Evolutionary conservation across 2,888 invertebrate species (phyloP), one percentile per base, ranked within the genome.

Genomic region (Galeruca laticollis): DNA sequence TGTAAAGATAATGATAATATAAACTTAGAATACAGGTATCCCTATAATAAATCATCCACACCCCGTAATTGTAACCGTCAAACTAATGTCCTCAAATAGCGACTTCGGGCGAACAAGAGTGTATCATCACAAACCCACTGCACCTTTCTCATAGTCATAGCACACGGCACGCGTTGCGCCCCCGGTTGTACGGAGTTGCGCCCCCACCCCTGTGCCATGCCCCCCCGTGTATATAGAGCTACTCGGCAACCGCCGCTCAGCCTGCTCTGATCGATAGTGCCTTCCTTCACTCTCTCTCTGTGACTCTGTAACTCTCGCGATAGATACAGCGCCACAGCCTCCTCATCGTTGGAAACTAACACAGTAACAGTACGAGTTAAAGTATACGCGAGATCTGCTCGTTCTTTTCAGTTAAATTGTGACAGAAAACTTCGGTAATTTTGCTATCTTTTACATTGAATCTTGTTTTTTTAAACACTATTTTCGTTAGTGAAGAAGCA

Each of bases 191-290:
- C 31, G 11, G 54, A 56, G 56, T 31, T 56, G 15, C 56, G 15
- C 33, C 31, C 56, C 31, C 56, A 13, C 18, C 35, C 56, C 35
- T 57, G 56, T 57, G 56, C 56, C 56, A 18, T 57, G 56, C 35
- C 56, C 47, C 26, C 47, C 56, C 56, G 56, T 35, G 56, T 57
- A 35, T 57, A 57, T 33, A 57, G 56, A 57, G 56, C 56, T 57
- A 54, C 54, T 54, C 54, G 54, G 31, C 31, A 54, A 54, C 54
- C 54, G 54, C 54, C 54, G 54, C 54, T 54, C 54, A 54, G 54
- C 54, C 54, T 35, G 43, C 54, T 54, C 31, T 64, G 56, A 64
- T 64, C 64, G 43, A 64, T 64, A 64, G 64, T 64, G 43, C 49
- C 49, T 61, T 57, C 35, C 35, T 57, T 35, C 56, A 57, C 35